phyloP scores from a whole-genome alignment of 1,140 invertebrate species.

The Papilio dardanus region DNA sequence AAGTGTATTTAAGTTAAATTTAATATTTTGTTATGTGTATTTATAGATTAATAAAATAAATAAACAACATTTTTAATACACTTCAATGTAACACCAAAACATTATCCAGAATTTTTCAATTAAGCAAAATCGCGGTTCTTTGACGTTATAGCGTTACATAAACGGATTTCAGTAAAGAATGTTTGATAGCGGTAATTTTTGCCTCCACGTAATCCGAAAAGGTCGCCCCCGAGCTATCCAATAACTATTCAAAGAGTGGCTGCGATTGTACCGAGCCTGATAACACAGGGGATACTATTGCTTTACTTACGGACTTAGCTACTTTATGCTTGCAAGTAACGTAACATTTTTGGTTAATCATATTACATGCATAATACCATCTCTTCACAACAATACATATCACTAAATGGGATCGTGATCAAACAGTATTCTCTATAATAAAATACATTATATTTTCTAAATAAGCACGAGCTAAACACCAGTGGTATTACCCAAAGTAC shows the following conservation, averaged over 20 bases:
- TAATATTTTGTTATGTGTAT: too few species aligned
- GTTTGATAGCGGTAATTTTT: conserved; percentile 29
- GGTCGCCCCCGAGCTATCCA: conserved; percentile 33
- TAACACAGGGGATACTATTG: conserved; percentile 29
- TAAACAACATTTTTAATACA: too few species aligned
- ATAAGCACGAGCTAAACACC: too few species aligned
- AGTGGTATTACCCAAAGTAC: too few species aligned
- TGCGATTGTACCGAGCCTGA: conserved; percentile 32
- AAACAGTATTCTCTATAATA: too few species aligned
- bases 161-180: conserved; percentile 31
- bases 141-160: conserved; percentile 11
- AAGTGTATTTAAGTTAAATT: too few species aligned
- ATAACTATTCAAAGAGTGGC: conserved; percentile 33
- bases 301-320: conserved; percentile 28
- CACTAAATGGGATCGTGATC: too few species aligned
- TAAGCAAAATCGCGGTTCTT: conserved; percentile 5
- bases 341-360: too few species aligned
- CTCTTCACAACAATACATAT: too few species aligned
- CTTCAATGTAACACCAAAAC: background rate
- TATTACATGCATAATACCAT: too few species aligned
- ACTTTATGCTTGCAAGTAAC: conserved; percentile 29
- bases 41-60: too few species aligned
- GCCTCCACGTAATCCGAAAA: conserved; percentile 30
- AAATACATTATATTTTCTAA: too few species aligned
- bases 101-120: background rate